phyloP scores from a whole-genome alignment of 2,888 invertebrate species.

The Hydraecia micacea region DNA sequence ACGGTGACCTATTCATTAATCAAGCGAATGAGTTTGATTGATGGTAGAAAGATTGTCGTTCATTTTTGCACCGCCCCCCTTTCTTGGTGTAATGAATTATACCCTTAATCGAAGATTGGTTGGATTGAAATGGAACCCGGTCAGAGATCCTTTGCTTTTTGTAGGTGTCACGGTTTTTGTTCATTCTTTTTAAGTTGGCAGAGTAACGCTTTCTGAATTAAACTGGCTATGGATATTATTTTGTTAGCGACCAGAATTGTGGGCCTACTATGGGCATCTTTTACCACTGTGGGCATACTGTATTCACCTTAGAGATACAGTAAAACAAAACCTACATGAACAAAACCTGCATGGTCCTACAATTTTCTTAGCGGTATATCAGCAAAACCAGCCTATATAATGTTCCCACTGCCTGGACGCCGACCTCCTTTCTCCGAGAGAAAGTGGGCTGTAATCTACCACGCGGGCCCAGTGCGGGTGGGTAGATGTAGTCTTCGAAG shows the following conservation, averaged over 20 bases:
- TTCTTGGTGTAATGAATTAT: conserved; percentile 62
- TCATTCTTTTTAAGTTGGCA: not conserved
- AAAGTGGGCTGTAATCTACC: not conserved
- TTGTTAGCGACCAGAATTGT: not conserved
- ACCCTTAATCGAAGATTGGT: conserved; percentile 52
- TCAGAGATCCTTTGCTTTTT: conserved; percentile 49
- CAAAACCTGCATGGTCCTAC: not conserved
- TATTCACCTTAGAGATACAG: not conserved
- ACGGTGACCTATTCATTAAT: conserved; percentile 63
- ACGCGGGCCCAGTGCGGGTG: not conserved
- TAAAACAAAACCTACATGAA: not conserved
- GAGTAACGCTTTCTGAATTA: not conserved
- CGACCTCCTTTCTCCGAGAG: not conserved
- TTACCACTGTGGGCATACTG: not conserved
- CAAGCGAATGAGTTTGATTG: conserved; percentile 66
- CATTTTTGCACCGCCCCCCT: conserved; percentile 61
- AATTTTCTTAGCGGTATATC: not conserved
- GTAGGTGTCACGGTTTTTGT: conserved; percentile 19
- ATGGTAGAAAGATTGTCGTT: conserved; percentile 63
- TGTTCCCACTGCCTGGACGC: not conserved
- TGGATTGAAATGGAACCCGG: conserved; percentile 55
- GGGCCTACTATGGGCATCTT: no score
- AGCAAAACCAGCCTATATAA: not conserved
- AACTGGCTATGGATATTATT: not conserved
- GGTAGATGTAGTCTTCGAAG: no score